Evolutionary conservation across 1,140 invertebrate species (phyloP), one percentile per base, ranked within the genome.

Genomic region (Nephila pilipes): DNA sequence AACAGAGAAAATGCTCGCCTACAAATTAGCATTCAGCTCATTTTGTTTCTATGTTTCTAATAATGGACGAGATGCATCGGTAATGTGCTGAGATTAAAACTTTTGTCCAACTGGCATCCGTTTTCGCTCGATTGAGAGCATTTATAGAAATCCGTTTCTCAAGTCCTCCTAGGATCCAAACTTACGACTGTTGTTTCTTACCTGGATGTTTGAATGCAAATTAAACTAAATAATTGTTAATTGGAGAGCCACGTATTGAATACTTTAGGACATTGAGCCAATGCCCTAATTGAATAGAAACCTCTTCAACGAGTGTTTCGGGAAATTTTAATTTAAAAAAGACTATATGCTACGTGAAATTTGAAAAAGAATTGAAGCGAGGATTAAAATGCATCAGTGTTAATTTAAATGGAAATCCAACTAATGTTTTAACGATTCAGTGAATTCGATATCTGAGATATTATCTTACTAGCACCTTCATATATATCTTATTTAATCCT

Each of bases 11-110:
- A 29, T 75, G 69, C 69, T 75, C 80, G 80, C 46, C 80, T 54
- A 81, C 36, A 20, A 81, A 81, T 81, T 81, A 81, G 80, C 8
- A 81, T 81, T 81, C 46, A 55, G 20, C n/a, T 54, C 80, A 81
- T 81, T 81, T 81, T 81, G 80, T 81, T 81, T 81, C 80, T 81
- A 22, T 32, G 25, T 75, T 75, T 75, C 69, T 75, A 29, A 75
- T 75, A 75, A 75, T 75, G 69, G 69, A 75, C 29, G 69, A 75
- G 69, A 75, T 18, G 69, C 69, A 75, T 75, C 69, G 25, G 69
- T 75, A 75, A 75, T 75, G 69, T 75, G 69, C 69, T 32, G 29
- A 75, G 69, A 75, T 75, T 75, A 75, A 36, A 75, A 36, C 69
- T 75, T 75, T 75, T 75, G 69, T 75, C 69, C 69, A 36, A 75